These are phyloP conservation scores for Boulengeromyrus knoepffleri DNA, from an alignment of 2,113 vertebrate species.

Conservation along the genomic window DNA sequence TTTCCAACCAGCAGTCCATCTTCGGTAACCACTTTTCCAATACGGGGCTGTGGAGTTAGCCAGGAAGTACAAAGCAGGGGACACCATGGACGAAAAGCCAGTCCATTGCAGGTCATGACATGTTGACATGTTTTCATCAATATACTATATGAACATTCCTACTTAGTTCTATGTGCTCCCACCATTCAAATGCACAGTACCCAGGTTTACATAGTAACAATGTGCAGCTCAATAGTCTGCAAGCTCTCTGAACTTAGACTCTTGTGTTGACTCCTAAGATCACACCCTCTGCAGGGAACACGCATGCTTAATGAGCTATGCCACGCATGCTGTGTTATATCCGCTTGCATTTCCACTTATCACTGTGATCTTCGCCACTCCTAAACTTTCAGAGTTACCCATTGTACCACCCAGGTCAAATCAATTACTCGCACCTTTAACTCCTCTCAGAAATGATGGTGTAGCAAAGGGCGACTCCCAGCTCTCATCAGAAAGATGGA, in stretches of 20 bases:
- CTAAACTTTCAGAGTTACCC: not conserved
- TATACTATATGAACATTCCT: not conserved
- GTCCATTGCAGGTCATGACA: not conserved
- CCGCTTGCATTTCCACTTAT: not conserved
- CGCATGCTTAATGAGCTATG: not conserved
- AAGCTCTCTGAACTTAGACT: not conserved
- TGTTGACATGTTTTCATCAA: not conserved
- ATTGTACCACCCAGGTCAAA: not conserved
- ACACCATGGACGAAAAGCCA: not conserved
- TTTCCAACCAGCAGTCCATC: not conserved
- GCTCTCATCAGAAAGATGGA: not conserved
- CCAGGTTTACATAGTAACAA: not conserved
- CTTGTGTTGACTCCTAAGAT: not conserved
- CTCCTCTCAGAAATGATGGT: not conserved
- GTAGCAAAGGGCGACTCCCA: not conserved
- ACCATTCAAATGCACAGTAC: not conserved
- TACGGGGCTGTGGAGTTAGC: not conserved
- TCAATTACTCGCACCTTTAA: not conserved
- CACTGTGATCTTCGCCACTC: not conserved
- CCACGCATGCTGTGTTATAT: not conserved
- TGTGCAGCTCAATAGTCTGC: not conserved
- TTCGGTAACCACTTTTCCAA: not conserved
- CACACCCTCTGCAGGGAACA: not conserved
- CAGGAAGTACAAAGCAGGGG: not conserved
- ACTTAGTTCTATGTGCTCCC: not conserved